Conservation (phyloP, 2,113 vertebrate species). For the Noctilio leporinus region DNA sequence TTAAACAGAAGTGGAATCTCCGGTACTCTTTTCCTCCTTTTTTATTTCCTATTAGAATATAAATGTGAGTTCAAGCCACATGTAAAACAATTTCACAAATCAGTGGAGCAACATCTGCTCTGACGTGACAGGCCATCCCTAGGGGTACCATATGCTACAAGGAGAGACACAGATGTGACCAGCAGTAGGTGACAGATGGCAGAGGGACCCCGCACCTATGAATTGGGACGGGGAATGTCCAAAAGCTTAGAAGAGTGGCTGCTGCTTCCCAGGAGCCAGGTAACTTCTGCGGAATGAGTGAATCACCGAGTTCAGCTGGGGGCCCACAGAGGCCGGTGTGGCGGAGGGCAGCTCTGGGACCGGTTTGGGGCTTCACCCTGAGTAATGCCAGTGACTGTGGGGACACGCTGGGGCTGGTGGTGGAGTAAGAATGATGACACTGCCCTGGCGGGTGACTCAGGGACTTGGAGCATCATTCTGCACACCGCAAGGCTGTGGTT, state of each 20-base stretch:
- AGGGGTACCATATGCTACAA: not conserved
- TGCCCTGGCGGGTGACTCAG: too few species aligned
- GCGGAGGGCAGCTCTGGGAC: too few species aligned
- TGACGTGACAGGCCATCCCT: not conserved
- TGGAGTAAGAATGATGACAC: not conserved
- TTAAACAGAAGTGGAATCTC: not conserved
- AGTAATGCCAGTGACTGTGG: not conserved
- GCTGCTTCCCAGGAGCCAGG: not conserved
- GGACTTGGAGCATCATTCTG: too few species aligned
- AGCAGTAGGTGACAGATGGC: not conserved
- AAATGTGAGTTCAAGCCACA: not conserved
- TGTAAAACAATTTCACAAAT: not conserved
- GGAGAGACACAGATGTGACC: accelerated
- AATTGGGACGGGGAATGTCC: not conserved
- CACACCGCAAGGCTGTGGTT: too few species aligned
- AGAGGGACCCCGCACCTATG: not conserved
- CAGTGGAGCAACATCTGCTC: not conserved
- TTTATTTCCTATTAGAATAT: not conserved
- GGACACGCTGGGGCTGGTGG: too few species aligned
- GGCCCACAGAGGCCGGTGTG: accelerated
- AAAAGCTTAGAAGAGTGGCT: not conserved
- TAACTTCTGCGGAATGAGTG: not conserved
- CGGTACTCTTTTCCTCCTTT: not conserved
- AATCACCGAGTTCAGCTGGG: not conserved
- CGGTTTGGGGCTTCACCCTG: too few species aligned